phyloP scores from a whole-genome alignment of 2,797 vertebrate species.

The Catostomus latipinnis region DNA sequence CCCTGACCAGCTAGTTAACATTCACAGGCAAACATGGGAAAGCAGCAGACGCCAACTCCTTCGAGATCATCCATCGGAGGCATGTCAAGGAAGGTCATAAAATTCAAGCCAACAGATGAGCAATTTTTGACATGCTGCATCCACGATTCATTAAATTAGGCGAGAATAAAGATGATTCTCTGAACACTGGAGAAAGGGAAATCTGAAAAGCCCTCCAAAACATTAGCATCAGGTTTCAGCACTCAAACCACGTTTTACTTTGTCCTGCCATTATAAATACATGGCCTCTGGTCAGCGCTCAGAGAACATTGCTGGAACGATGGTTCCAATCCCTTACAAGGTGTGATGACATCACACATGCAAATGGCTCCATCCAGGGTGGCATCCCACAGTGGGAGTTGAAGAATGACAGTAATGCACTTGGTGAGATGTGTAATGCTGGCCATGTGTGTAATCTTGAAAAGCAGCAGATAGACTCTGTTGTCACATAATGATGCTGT shows the following conservation, averaged over 20 bases:
- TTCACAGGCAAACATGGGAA: constrained; percentile 83
- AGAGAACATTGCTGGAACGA: constrained; percentile 49
- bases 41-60: constrained; percentile 72
- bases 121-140: background rate
- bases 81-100: constrained; percentile 40
- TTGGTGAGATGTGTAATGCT: constrained; percentile 76
- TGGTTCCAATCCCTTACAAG: constrained; percentile 62
- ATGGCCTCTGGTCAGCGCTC: constrained; percentile 49
- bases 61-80: constrained; percentile 23
- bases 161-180: too few species aligned
- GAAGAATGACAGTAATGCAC: constrained; percentile 81
- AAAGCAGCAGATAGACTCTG: constrained; percentile 69
- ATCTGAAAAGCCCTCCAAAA: constrained; percentile 26
- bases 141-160: background rate
- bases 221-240: constrained; percentile 28
- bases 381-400: constrained; percentile 76
- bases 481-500: constrained; percentile 77
- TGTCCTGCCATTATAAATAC: constrained; percentile 53
- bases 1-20: constrained; percentile 88
- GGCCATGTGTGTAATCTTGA: constrained; percentile 81
- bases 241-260: constrained; percentile 54
- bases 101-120: constrained; percentile 32
- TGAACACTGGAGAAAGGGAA: background rate
- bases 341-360: constrained; percentile 73
- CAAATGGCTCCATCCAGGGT: constrained; percentile 68